These are phyloP conservation scores for Spheniscus humboldti DNA, from an alignment of 2,797 vertebrate species.

Conservation along the genomic window DNA sequence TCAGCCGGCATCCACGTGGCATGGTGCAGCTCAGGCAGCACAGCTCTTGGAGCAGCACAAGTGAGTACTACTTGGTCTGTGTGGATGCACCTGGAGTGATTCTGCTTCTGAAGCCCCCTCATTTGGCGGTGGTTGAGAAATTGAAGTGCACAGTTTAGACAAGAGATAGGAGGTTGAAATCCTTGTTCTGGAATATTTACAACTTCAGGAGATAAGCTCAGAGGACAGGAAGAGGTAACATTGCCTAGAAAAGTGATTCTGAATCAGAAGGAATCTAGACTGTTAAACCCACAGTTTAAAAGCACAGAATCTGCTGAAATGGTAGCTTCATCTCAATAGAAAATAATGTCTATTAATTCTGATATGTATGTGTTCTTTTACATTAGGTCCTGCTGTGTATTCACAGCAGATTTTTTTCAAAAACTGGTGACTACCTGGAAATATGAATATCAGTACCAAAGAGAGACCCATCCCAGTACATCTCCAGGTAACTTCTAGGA, in stretches of 20 bases:
- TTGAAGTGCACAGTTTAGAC: neutral
- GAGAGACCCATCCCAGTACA: neutral
- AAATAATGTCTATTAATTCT: neutral
- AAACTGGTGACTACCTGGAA: neutral
- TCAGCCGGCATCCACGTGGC: neutral
- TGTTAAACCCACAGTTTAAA: neutral
- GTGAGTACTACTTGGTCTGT: accelerated
- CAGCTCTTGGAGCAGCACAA: neutral
- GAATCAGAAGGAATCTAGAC: neutral
- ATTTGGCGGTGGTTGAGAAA: neutral
- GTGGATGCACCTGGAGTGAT: neutral
- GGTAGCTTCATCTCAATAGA: neutral
- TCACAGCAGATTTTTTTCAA: neutral
- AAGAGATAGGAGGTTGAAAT: neutral
- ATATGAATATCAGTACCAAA: neutral
- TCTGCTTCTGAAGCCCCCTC: neutral
- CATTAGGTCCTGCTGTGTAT: neutral
- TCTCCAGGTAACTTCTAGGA: neutral
- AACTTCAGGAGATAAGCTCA: neutral
- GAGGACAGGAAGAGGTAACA: neutral
- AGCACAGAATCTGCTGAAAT: neutral
- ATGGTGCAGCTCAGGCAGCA: neutral
- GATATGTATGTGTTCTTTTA: neutral
- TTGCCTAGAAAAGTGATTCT: neutral
- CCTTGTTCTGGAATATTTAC: neutral